Percentiles rank a stretch among this genome's conserved stretches.
These are phyloP conservation scores for Pararge aegeria DNA, from an alignment of 1,140 invertebrate species.

Conservation along the genomic window DNA sequence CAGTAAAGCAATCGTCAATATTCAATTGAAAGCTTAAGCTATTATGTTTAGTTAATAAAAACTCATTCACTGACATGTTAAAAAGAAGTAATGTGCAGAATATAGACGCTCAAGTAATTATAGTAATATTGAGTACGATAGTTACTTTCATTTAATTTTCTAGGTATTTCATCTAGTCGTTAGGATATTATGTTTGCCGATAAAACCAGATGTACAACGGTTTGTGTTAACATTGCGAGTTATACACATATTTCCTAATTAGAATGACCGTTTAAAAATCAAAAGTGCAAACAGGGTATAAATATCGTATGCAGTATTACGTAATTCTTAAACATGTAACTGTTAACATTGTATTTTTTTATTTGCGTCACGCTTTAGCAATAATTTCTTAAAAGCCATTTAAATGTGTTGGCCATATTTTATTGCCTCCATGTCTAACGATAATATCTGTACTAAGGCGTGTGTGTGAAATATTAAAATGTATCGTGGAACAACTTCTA, in stretches of 20 bases:
- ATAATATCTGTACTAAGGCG: constrained; percentile 22
- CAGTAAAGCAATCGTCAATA: no score
- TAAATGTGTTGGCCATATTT: constrained; percentile 28
- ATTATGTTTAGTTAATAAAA: no score
- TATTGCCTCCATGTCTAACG: constrained; percentile 23
- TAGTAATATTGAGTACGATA: no score
- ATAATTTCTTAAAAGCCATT: constrained; percentile 31
- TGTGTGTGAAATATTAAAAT: constrained; percentile 24
- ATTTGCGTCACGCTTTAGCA: constrained; percentile 30
- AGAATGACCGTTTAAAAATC: constrained; percentile 6
- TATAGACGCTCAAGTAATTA: no score
- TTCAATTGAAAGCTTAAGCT: no score
- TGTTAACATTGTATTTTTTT: constrained; percentile 24
- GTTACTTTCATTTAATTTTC: no score
- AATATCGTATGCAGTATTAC: neutral
- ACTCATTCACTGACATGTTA: no score
- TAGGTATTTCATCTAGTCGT: no score
- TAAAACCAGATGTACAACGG: neutral
- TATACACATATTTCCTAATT: neutral
- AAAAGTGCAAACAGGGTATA: constrained; percentile 10
- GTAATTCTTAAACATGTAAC: constrained; percentile 22
- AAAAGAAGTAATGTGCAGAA: no score
- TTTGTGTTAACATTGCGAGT: neutral
- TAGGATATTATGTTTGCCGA: neutral
- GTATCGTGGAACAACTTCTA: constrained; percentile 4